These are phyloP conservation scores for Ridgeia piscesae DNA, from an alignment of 1,140 invertebrate species.

Conservation along the genomic window DNA sequence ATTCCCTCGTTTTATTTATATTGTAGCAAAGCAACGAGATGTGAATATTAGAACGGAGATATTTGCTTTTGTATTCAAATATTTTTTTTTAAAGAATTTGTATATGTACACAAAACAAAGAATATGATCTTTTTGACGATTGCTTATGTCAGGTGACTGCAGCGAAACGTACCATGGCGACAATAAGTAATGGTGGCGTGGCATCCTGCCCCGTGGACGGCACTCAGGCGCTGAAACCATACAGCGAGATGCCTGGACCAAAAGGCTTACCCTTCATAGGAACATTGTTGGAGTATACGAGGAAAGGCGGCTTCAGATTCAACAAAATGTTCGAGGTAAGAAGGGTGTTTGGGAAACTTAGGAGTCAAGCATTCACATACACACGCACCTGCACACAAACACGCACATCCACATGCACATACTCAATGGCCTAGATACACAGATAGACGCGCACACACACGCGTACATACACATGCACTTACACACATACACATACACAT, in stretches of 20 bases:
- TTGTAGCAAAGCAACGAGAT: too few species aligned
- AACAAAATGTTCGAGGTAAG: conserved; percentile 56
- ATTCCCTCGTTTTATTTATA: too few species aligned
- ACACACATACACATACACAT: background rate
- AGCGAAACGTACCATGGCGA: background rate
- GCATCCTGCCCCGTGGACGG: background rate
- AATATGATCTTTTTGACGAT: background rate
- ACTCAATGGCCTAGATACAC: background rate
- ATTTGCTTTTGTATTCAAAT: too few species aligned
- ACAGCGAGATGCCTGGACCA: conserved; percentile 50
- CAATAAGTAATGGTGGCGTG: background rate
- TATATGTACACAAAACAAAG: background rate
- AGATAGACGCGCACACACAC: background rate
- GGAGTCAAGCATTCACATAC: background rate
- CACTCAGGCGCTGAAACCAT: conserved; percentile 35
- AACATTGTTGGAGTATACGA: conserved; percentile 52
- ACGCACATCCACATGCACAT: background rate
- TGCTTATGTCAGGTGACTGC: background rate
- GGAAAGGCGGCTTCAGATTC: conserved; percentile 52
- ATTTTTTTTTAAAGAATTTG: too few species aligned
- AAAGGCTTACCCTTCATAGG: conserved; percentile 52
- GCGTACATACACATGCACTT: too few species aligned
- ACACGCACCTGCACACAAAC: background rate
- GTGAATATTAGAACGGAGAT: too few species aligned
- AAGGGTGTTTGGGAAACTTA: background rate